phyloP scores from a whole-genome alignment of 2,113 vertebrate genomes.

The Sturnira hondurensis region DNA sequence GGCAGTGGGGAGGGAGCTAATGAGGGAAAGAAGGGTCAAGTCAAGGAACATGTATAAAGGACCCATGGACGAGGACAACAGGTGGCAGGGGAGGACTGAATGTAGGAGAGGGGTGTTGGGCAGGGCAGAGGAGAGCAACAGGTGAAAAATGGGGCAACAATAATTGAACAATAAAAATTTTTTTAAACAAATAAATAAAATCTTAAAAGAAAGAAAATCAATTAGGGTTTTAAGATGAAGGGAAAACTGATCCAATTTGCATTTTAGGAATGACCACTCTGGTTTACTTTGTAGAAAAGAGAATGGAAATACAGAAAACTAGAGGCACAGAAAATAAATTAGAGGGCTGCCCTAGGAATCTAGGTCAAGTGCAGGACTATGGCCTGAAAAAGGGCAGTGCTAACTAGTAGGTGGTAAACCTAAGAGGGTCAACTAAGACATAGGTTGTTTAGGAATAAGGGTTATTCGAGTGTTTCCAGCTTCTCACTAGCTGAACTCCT shows the following conservation, averaged over 20 bases:
- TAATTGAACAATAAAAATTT: too few species aligned
- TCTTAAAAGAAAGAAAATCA: neutral
- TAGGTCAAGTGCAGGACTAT: neutral
- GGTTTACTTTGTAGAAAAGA: neutral
- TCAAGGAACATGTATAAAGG: too few species aligned
- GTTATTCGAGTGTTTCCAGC: neutral
- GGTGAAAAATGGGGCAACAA: too few species aligned
- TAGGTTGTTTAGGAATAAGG: neutral
- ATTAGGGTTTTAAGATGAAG: neutral
- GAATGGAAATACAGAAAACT: neutral
- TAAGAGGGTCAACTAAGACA: neutral
- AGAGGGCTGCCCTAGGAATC: neutral
- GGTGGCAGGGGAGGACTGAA: too few species aligned
- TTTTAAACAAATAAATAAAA: too few species aligned
- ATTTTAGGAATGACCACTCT: neutral
- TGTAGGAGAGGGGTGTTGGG: too few species aligned
- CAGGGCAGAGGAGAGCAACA: too few species aligned
- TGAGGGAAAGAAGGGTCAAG: too few species aligned
- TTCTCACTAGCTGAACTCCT: neutral
- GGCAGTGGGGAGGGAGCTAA: too few species aligned
- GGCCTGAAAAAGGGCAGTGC: neutral
- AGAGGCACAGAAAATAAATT: conserved; percentile 11
- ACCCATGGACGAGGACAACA: too few species aligned
- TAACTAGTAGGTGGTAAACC: neutral
- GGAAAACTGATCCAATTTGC: neutral